Percentiles rank a stretch among this genome's conserved stretches.
Conservation (phyloP, 2,888 invertebrate genomes). For the Marronus borbonicus region DNA sequence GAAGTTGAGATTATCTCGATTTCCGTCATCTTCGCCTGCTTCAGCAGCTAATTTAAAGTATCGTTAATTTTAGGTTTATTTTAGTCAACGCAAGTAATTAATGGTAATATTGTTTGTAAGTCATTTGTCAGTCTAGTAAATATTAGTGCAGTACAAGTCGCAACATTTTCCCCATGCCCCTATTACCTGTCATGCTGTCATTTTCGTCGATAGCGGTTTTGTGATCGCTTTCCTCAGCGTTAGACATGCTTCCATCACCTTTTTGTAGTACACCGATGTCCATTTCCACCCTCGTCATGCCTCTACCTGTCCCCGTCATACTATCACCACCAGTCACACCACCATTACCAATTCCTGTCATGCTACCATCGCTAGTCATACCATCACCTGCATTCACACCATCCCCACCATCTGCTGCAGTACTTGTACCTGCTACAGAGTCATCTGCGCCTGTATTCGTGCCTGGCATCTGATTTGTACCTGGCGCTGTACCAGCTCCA, state of each 20-base stretch:
- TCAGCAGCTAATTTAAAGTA: conserved; percentile 26
- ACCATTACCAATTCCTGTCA: conserved; percentile 40
- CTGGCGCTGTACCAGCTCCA: conserved; percentile 11
- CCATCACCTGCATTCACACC: conserved; percentile 57
- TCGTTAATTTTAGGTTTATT: neutral
- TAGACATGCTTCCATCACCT: conserved; percentile 51
- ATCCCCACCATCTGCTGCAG: conserved; percentile 63
- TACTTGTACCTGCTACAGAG: conserved; percentile 51
- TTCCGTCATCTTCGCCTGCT: conserved; percentile 48
- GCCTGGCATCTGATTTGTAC: conserved; percentile 44
- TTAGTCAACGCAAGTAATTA: neutral
- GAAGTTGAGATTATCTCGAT: conserved; percentile 63
- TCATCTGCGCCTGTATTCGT: conserved; percentile 61
- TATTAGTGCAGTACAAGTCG: conserved; percentile 17
- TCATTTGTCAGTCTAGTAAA: conserved; percentile 23
- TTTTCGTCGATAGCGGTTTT: conserved; percentile 34
- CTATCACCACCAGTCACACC: conserved; percentile 52
- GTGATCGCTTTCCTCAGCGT: conserved; percentile 46
- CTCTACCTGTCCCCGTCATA: conserved; percentile 34
- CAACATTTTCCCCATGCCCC: conserved; percentile 31
- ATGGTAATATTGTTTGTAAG: neutral
- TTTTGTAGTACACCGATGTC: conserved; percentile 42
- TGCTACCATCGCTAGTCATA: conserved; percentile 61
- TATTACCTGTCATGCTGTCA: conserved; percentile 47
- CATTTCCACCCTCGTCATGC: conserved; percentile 39